Percentiles rank a stretch among this genome's conserved stretches.
Evolutionary conservation across 64 coral and sea anemone species (phyloP).

Genomic region (Cladopsammia gracilis): DNA sequence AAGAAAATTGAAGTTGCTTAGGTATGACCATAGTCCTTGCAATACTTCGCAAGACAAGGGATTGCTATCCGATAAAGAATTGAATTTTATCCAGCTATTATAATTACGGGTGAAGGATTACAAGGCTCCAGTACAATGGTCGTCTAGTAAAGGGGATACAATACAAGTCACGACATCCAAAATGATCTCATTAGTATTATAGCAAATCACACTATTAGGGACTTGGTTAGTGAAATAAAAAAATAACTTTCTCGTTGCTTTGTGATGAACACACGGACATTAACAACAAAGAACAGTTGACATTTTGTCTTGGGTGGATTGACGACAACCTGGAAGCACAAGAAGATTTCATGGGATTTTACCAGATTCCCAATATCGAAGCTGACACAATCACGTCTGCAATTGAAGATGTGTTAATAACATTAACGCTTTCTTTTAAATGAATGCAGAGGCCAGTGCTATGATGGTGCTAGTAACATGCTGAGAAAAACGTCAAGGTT

Average conservation of each 20-base stretch:
- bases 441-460: slow-evolving; percentile 57
- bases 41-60: slow-evolving; percentile 68
- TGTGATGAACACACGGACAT: slow-evolving; percentile 52
- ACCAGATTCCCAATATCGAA: slow-evolving; percentile 40
- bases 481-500: slow-evolving; percentile 38
- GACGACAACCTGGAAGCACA: slow-evolving; percentile 20
- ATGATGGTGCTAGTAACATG: slow-evolving; percentile 65
- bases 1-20: slow-evolving; percentile 53
- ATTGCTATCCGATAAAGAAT: slow-evolving; percentile 51
- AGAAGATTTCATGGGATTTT: slow-evolving; percentile 61
- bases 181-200: slow-evolving; percentile 68
- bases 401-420: slow-evolving; percentile 29
- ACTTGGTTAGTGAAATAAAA: slow-evolving; percentile 52
- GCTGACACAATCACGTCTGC: slow-evolving; percentile 45
- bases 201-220: slow-evolving; percentile 28
- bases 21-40: slow-evolving; percentile 66
- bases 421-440: slow-evolving; percentile 4
- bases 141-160: background rate
- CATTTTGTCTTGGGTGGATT: slow-evolving; percentile 63
- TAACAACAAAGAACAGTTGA: slow-evolving; percentile 76
- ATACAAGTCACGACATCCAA: slow-evolving; percentile 32
- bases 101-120: slow-evolving; percentile 62
- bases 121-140: slow-evolving; percentile 12
- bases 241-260: slow-evolving; percentile 7
- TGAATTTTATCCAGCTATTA: slow-evolving; percentile 71